Evolutionary conservation across 2,888 invertebrate genomes (phyloP), one percentile per base, ranked within the genome.

Genomic region (Cenopis cana): DNA sequence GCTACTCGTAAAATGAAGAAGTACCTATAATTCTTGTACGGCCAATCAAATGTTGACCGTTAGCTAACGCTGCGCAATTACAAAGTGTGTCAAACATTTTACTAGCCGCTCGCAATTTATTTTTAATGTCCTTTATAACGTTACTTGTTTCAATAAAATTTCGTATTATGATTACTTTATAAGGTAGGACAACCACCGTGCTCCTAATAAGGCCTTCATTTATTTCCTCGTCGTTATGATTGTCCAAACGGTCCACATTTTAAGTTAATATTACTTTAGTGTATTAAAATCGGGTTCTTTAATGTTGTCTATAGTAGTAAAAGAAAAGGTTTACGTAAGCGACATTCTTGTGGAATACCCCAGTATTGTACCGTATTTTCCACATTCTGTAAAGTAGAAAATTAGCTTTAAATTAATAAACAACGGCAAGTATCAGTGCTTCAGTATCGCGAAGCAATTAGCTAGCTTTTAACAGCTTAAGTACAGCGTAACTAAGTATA

Each of bases 21-120:
- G 54, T 12, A 20, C 68, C 54, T 18, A 60, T 68, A 54, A 68
- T 46, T 68, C 54, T 60, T 11, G 41, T 10, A 68, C 52, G 17
- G 41, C 54, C 60, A 38, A 68, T 68, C 59, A 68, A 60, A 68
- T 60, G 59, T 60, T 60, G 52, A 60, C 59, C 68, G 41, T 54
- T 54, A 68, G 54, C 60, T 60, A 68, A 64, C 54, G 41, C 29
- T 17, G 17, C 68, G 52, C 60, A 68, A 68, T 68, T 68, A 54
- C 54, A 54, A 60, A 68, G 60, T 29, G 59, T 68, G 68, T 60
- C 60, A 41, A 60, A 60, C 17, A 41, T 68, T 68, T 68, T 60
- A 68, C 68, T 17, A 52, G 24, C 38, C 52, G 24, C 52, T 59
- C 49, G n/a, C 46, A 68, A 68, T 68, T 46, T 67, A 38, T 36